phyloP scores from a whole-genome alignment of 2,113 vertebrate species.

The Lates calcarifer region DNA sequence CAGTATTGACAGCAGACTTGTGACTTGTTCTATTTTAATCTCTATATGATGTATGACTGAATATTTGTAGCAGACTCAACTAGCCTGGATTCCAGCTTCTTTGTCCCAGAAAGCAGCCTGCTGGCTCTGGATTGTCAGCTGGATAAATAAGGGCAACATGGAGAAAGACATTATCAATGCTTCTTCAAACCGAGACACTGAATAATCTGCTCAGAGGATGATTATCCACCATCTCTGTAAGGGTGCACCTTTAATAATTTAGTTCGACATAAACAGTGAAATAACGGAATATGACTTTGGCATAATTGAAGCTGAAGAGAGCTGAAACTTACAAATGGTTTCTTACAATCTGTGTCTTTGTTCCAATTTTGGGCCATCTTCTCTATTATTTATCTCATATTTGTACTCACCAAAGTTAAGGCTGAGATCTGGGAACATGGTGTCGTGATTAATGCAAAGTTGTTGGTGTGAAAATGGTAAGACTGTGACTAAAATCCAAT shows the following conservation, averaged over 20 bases:
- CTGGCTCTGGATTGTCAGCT: constrained; percentile 4
- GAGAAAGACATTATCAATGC: background rate
- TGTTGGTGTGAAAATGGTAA: no score
- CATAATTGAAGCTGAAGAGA: background rate
- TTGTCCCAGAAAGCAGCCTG: constrained; percentile 18
- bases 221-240: background rate
- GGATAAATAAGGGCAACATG: background rate
- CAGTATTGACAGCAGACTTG: background rate
- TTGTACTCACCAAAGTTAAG: no score
- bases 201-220: background rate
- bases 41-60: constrained; percentile 5
- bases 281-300: no score
- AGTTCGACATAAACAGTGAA: background rate
- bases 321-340: no score
- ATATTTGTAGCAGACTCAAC: constrained; percentile 3
- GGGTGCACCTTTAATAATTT: background rate
- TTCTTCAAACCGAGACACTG: background rate
- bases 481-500: no score
- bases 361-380: no score
- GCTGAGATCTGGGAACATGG: no score
- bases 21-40: constrained; percentile 19
- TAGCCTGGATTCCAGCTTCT: constrained; percentile 16
- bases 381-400: no score
- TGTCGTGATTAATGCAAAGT: no score
- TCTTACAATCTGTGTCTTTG: no score